A percentile compares a stretch with the other conserved stretches of the same genome.
Evolutionary conservation across 2,113 vertebrate genomes (phyloP).

Genomic region (Notarius quadriscutis): DNA sequence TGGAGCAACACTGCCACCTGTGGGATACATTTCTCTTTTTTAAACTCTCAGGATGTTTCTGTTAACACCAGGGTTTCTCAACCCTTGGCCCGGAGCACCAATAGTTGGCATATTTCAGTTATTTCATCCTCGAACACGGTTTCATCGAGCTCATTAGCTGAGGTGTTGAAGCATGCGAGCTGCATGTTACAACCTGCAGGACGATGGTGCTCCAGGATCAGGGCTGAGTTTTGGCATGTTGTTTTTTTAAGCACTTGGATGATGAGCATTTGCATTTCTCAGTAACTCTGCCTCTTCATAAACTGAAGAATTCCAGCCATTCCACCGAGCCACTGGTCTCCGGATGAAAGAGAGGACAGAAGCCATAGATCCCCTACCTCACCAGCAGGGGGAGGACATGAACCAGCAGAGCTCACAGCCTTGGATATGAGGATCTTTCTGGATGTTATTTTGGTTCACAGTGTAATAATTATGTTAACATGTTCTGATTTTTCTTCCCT

Average conservation of each 20-base stretch:
- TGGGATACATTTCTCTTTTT: background rate
- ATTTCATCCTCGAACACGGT: background rate
- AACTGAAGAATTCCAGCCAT: background rate
- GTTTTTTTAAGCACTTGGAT: background rate
- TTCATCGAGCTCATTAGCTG: background rate
- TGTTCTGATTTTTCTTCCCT: background rate
- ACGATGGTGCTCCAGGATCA: background rate
- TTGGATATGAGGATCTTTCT: background rate
- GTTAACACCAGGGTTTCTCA: background rate
- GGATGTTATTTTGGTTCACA: background rate
- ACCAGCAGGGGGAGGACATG: slow-evolving; percentile 21
- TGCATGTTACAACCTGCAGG: background rate
- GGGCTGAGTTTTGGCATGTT: background rate
- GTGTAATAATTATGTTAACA: background rate
- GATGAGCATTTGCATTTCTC: background rate
- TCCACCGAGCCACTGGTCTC: background rate
- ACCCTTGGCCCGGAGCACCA: no score
- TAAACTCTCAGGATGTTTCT: background rate
- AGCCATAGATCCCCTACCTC: background rate
- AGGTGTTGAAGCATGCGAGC: background rate
- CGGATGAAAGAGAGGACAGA: background rate
- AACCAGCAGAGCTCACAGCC: background rate
- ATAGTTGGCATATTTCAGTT: no score
- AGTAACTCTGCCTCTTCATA: background rate
- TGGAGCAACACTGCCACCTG: slow-evolving; percentile 49